Percentiles rank a stretch among this genome's conserved stretches.
Evolutionary conservation across 35 echinoderm and acorn worm genomes (phyloP).

Genomic region (Hemicentrotus pulcherrimus): DNA sequence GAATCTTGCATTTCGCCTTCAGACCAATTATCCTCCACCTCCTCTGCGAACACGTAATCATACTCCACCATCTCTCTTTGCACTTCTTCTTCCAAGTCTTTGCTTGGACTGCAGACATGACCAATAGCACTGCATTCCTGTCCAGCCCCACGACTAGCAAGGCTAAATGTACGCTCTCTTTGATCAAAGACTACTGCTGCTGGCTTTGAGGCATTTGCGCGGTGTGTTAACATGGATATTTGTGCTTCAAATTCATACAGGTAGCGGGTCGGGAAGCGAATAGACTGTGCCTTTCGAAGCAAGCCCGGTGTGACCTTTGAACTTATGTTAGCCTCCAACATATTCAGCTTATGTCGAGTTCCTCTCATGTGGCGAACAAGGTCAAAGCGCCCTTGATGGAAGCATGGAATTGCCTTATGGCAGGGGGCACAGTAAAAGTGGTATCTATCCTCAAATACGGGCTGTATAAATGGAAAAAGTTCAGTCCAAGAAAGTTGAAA

Average conservation of each 20-base stretch:
- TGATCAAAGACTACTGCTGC: background rate
- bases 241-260: background rate
- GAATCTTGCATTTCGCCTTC: background rate
- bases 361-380: constrained; percentile 14
- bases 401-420: background rate
- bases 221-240: background rate
- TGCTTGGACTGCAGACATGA: background rate
- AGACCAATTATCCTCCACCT: background rate
- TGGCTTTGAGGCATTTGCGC: background rate
- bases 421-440: background rate
- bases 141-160: background rate
- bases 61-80: background rate
- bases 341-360: background rate
- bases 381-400: background rate
- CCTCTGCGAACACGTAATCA: background rate
- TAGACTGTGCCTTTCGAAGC: background rate
- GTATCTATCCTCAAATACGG: background rate
- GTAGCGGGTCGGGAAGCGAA: background rate
- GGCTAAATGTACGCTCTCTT: background rate
- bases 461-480: background rate
- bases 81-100: background rate
- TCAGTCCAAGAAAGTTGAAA: background rate
- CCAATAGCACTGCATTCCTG: background rate
- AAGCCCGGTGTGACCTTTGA: background rate
- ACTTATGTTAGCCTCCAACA: background rate